Conservation (phyloP, 2,888 invertebrate genomes). For the Camponotus fellah region DNA sequence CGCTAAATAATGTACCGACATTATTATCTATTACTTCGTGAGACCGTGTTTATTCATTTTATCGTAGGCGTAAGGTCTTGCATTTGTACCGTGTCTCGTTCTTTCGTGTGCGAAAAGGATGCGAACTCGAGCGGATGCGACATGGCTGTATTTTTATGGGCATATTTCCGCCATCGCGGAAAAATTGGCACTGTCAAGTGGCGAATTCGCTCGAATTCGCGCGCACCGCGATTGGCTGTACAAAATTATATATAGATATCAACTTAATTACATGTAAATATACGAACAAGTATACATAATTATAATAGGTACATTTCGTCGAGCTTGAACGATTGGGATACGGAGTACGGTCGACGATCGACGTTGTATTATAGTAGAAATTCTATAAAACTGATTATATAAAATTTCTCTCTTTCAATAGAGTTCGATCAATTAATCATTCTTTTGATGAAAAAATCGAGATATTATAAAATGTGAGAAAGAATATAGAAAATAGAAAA, state of each 20-base stretch:
- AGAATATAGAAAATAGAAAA: neutral
- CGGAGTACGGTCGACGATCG: constrained; percentile 34
- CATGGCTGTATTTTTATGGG: constrained; percentile 20
- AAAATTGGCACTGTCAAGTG: neutral
- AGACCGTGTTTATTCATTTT: constrained; percentile 62
- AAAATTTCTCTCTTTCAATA: neutral
- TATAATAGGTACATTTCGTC: constrained; percentile 64
- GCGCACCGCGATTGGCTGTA: constrained; percentile 72
- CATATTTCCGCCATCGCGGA: constrained; percentile 5
- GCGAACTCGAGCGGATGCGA: constrained; percentile 66
- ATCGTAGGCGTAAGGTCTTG: constrained; percentile 80
- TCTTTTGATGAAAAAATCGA: neutral
- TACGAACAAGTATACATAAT: constrained; percentile 75
- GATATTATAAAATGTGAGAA: neutral
- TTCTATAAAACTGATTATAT: neutral
- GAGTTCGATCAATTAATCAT: neutral
- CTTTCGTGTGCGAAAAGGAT: constrained; percentile 61
- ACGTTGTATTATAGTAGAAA: neutral
- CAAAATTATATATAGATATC: constrained; percentile 76
- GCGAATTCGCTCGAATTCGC: constrained; percentile 61
- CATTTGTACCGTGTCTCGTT: constrained; percentile 84
- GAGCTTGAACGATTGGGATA: constrained; percentile 40
- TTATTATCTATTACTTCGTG: constrained; percentile 62
- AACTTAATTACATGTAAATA: constrained; percentile 72
- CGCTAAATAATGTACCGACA: constrained; percentile 65